Evolutionary conservation across 2,113 vertebrate species (phyloP).

Genomic region (Sylvilagus bachmani): DNA sequence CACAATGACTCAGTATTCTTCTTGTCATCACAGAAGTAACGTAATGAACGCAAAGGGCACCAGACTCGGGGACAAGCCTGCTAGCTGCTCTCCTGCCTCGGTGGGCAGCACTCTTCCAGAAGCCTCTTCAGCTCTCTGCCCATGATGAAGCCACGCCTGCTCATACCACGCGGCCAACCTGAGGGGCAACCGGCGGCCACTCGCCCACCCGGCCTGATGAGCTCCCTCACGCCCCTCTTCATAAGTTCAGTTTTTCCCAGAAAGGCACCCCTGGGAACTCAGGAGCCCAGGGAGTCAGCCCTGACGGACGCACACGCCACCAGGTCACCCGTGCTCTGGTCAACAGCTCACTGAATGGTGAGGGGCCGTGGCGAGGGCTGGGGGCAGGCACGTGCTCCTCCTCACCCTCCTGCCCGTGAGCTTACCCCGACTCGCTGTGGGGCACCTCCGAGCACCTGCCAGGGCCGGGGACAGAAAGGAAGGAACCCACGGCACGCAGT

Average conservation of each 20-base stretch:
- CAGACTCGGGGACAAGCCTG: neutral
- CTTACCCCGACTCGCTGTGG: accelerated
- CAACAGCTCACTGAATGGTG: accelerated
- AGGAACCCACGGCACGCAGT: accelerated
- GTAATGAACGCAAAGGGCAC: too few relatives aligned
- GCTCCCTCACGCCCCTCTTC: too few relatives aligned
- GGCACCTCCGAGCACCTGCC: neutral
- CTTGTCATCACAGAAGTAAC: neutral
- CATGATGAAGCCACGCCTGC: neutral
- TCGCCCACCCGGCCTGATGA: too few relatives aligned
- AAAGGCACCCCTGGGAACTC: too few relatives aligned
- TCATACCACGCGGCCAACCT: too few relatives aligned
- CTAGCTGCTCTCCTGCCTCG: too few relatives aligned
- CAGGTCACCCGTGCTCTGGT: too few relatives aligned
- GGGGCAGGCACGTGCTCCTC: neutral
- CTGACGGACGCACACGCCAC: too few relatives aligned
- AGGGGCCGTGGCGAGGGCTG: accelerated
- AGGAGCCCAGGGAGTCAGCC: too few relatives aligned
- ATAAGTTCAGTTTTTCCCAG: too few relatives aligned
- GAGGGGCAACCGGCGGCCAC: too few relatives aligned
- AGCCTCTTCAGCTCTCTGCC: neutral
- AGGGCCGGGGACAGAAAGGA: neutral
- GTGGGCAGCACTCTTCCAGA: neutral
- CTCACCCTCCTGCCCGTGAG: neutral
- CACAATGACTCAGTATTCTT: neutral